Evolutionary conservation across 37 sponge, comb jelly and placozoan species (phyloP), one percentile per base, ranked within the genome.

Genomic region (Theonella swinhoei): DNA sequence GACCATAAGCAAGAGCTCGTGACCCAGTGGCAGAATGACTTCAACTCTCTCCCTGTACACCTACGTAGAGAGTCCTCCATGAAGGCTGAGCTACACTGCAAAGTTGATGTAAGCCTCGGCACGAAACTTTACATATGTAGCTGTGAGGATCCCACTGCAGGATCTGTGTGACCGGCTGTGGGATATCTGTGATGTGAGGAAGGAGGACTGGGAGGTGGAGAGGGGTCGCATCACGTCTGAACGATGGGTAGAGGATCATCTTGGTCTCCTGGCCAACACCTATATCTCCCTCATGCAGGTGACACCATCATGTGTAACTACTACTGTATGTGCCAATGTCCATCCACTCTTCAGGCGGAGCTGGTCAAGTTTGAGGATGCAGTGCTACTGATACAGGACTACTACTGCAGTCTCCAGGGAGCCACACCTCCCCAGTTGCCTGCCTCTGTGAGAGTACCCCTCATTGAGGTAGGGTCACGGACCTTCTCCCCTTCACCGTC

Each of bases 1-100:
- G 98, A 98, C 75, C 70, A 78, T 72, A 98, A 98, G 81, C 98
- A 98, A 68, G 91, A 91, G 81, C 91, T 93, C 34, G 87, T 98
- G 32, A 71, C 81, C 26, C 94, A 93, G 68, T 96, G 88, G 93
- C 93, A 94, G 73, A 39, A 80, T 62, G 68, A 84, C 72, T 95
- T 95, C 89, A 95, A 98, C 68, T 60, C 58, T 20, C 54, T 98
- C 32, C 79, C 93, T 19, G 76, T 39, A 34, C 87, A 94, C 74
- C 77, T 94, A 77, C 54, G 92, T 4, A 69, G 66, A 39, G 96
- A 98, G 68, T 90, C 68, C 9, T 83, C 77, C 39, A 94, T 95
- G 96, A 98, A 95, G 83, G 90, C 94, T 0, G 96, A 98, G 39
- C 94, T 93, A 25, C 98, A 98, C 74, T 91, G 94, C 66, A 89